Percentiles rank a stretch among this genome's conserved stretches.
Conservation (phyloP, 2,888 invertebrate species). For the Ypsolopha sequella region DNA sequence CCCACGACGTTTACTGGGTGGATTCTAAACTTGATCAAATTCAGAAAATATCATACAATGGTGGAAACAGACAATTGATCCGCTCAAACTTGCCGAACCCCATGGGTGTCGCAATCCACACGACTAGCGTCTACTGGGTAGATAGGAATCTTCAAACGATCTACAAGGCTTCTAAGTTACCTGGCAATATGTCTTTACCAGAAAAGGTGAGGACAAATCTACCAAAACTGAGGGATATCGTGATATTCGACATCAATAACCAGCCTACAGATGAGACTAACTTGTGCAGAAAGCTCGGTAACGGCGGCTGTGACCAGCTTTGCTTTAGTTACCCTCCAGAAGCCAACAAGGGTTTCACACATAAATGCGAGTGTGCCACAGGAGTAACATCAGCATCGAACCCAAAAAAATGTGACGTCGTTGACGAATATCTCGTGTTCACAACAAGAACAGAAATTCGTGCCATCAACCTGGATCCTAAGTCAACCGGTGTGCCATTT, state of each 20-base stretch:
- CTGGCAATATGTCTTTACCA: constrained; percentile 78
- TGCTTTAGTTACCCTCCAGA: constrained; percentile 93
- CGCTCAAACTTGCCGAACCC: constrained; percentile 91
- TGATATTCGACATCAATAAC: constrained; percentile 88
- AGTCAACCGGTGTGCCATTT: constrained; percentile 85
- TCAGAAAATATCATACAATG: constrained; percentile 89
- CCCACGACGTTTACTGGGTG: constrained; percentile 98
- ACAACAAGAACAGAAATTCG: constrained; percentile 95
- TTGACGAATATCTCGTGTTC: constrained; percentile 92
- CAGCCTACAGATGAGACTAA: constrained; percentile 89
- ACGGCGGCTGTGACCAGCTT: constrained; percentile 92
- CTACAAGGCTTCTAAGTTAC: constrained; percentile 83
- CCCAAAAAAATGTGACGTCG: constrained; percentile 81
- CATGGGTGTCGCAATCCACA: constrained; percentile 91
- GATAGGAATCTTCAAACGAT: constrained; percentile 91
- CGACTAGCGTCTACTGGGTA: constrained; percentile 92
- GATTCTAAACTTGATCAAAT: constrained; percentile 95
- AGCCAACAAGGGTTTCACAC: constrained; percentile 60
- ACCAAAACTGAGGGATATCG: constrained; percentile 89
- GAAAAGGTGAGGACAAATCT: constrained; percentile 85
- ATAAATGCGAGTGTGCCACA: constrained; percentile 92
- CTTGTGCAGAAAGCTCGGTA: constrained; percentile 81
- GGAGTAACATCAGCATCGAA: constrained; percentile 78
- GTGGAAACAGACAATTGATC: constrained; percentile 85
- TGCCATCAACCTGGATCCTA: constrained; percentile 89